Evolutionary conservation across 2,113 vertebrate species (phyloP).

Genomic region (Cyprinodon brontotheroides): DNA sequence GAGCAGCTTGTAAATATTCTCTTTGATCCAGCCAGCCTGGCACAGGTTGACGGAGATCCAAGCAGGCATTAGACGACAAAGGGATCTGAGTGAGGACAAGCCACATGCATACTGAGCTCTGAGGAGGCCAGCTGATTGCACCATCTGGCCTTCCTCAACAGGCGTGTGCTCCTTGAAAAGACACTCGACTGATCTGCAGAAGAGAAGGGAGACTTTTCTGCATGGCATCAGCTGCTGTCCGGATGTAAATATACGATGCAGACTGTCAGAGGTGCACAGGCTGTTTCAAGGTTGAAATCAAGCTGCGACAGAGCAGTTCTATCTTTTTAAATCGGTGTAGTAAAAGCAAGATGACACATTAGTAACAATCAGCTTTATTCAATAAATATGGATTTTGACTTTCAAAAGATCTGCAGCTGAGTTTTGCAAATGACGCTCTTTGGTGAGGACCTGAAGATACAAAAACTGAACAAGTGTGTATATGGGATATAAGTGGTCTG

Average conservation of each 20-base stretch:
- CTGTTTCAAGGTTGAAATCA: neutral
- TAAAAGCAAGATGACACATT: neutral
- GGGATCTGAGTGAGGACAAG: conserved; percentile 55
- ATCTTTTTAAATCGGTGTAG: neutral
- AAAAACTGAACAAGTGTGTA: no score
- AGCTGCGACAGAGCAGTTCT: neutral
- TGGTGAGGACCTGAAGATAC: no score
- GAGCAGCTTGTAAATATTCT: conserved; percentile 43
- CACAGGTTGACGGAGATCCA: conserved; percentile 52
- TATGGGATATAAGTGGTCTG: no score
- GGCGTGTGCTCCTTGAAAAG: conserved; percentile 38
- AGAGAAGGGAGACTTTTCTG: conserved; percentile 8
- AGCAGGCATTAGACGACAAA: conserved; percentile 49
- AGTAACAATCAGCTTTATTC: neutral
- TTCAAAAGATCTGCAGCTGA: no score
- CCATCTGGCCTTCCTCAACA: conserved; percentile 57
- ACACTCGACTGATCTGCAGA: conserved; percentile 32
- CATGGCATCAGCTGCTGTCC: conserved; percentile 6
- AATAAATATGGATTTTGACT: no score
- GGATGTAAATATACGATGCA: neutral
- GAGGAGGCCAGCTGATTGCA: conserved; percentile 51
- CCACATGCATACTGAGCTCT: conserved; percentile 35
- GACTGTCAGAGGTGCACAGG: neutral
- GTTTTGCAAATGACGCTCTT: no score
- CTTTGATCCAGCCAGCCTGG: conserved; percentile 55